Evolutionary conservation across 2,888 invertebrate genomes (phyloP), one percentile per base, ranked within the genome.

Genomic region (Esperia sulphurella): DNA sequence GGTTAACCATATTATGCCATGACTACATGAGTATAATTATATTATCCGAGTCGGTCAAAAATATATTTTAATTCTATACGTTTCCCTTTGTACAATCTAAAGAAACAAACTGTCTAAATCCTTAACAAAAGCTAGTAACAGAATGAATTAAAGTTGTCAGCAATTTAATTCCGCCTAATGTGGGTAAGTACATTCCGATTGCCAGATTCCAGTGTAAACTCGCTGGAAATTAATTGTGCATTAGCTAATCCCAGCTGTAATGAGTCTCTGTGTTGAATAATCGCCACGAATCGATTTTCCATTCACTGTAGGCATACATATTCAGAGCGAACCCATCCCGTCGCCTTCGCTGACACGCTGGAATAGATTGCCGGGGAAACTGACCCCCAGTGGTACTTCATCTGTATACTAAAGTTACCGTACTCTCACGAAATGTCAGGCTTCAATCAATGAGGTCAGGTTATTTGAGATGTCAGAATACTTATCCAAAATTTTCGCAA

Each of bases 161-260:
- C 39, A 21, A 4, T 29, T 29, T 38, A 52, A 43, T 46, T 6
- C 39, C 43, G 35, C 38, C 42, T 45, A 48, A 49, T 46, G 52
- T 48, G 30, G 42, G 42, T 49, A 50, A 49, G 47, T 45, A 42
- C 47, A 50, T 14, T 45, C 46, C 29, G 37, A 43, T 48, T 37
- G 44, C 48, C 48, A 48, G 50, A 48, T 48, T 52, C 40, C 38
- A 47, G 40, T 41, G 40, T 38, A 48, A 49, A 46, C 30, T 46
- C 54, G 42, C 48, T 50, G 39, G 48, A 59, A 63, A 71, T 71
- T 63, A 69, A 68, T 67, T 59, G 61, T 58, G 57, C 59, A 58
- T 61, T 59, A 63, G 62, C 62, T 68, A 68, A 70, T 69, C 65
- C 61, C 48, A 10, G 52, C 54, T 57, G 61, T 74, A 71, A 74